Evolutionary conservation across 2,888 invertebrate genomes (phyloP), one percentile per base, ranked within the genome.

Genomic region (Limnephilus rhombicus): DNA sequence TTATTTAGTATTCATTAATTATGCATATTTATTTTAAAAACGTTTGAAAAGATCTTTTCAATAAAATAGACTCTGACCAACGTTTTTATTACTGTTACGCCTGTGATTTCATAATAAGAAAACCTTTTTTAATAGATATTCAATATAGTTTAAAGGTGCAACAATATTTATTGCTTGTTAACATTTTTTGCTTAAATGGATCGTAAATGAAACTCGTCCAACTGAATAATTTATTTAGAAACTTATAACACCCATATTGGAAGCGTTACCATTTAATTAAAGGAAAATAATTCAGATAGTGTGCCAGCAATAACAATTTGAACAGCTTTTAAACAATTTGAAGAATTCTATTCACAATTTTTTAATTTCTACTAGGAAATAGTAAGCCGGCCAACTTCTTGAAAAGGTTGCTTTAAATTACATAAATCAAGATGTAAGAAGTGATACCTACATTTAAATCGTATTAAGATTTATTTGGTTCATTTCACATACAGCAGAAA

Each of bases 81-180:
- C 24, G 3, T 45, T 86, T 86, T 86, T 29, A 86, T 86, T 49
- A 45, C 49, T 15, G 29, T 45, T 45, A n/a, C 34, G 45, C 3
- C 7, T 45, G 68, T 89, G 80, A 87, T 90, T 53, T 88, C 80
- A 68, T 68, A 68, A 80, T 34, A 53, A 87, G 85, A 13, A 49
- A n/a, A 49, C 41, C 45, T 13, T 31, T 86, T 86, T 29, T 11
- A 11, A 41, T 45, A 85, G 41, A 13, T 68, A 68, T 0, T 81
- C 85, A 37, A 49, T 11, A 90, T 80, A 68, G 49, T 91, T 91
- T 87, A 31, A 13, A 53, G 80, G 88, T 87, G 88, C 41, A 29
- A 83, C 37, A 82, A 89, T 91, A 82, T 91, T 83, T 91, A 91
- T 91, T 91, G 91, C 45, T 91, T 89, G 82, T 88, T 45, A 88